Conservation (phyloP, 2,888 invertebrate species). For the Catocala fraxini region DNA sequence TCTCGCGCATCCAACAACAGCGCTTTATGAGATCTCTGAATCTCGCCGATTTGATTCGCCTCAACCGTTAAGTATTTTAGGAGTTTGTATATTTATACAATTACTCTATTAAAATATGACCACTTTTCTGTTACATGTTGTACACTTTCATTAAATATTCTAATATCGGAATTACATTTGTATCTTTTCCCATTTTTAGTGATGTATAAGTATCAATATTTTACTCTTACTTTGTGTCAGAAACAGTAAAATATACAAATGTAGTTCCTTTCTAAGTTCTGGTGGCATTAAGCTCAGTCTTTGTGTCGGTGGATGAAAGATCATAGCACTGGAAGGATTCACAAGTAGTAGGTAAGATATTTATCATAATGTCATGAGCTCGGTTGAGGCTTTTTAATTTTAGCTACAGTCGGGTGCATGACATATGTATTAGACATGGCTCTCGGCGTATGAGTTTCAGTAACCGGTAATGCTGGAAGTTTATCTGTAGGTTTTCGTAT, state of each 20-base stretch:
- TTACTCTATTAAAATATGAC: too few relatives aligned
- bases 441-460: conserved; percentile 85
- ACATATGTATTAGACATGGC: conserved; percentile 92
- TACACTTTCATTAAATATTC: conserved; percentile 24
- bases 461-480: conserved; percentile 90
- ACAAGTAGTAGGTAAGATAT: conserved; percentile 64
- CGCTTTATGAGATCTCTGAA: too few relatives aligned
- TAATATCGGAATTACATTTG: conserved; percentile 40
- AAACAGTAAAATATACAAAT: conserved; percentile 27
- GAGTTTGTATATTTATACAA: too few relatives aligned
- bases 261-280: conserved; percentile 43
- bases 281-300: conserved; percentile 70
- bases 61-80: too few relatives aligned
- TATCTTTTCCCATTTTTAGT: conserved; percentile 12
- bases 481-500: conserved; percentile 93
- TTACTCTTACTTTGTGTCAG: conserved; percentile 1
- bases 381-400: conserved; percentile 79
- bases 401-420: conserved; percentile 80
- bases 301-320: conserved; percentile 75
- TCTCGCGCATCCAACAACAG: too few relatives aligned
- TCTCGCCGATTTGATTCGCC: too few relatives aligned
- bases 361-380: conserved; percentile 76
- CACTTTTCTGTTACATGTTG: neutral
- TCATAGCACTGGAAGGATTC: conserved; percentile 86
- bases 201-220: neutral